These are phyloP conservation scores for Holacanthella duospinosa DNA, from an alignment of 2,888 invertebrate genomes.

Conservation along the genomic window DNA sequence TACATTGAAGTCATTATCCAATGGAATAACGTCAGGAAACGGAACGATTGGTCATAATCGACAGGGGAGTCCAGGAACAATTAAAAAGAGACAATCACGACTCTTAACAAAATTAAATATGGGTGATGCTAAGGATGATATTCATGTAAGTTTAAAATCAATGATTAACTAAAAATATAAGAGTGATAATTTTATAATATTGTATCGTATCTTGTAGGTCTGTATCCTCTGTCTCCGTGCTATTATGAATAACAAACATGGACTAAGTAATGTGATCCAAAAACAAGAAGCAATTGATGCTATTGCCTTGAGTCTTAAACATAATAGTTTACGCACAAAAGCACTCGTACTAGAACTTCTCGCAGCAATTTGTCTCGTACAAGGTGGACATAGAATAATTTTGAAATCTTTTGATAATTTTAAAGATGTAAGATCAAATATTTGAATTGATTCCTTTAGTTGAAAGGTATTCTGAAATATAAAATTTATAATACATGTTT, in stretches of 20 bases:
- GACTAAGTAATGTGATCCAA: constrained; percentile 64
- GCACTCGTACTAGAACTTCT: constrained; percentile 90
- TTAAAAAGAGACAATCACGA: constrained; percentile 41
- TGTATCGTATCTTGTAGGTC: too few relatives aligned
- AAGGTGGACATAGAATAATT: constrained; percentile 98
- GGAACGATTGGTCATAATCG: background rate
- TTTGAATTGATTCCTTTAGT: background rate
- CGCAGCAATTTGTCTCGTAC: constrained; percentile 95
- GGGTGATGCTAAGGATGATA: constrained; percentile 91
- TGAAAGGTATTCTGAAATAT: background rate
- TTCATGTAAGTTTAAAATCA: constrained; percentile 64
- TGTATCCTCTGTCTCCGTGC: constrained; percentile 98
- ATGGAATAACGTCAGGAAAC: constrained; percentile 9
- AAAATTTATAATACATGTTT: constrained; percentile 5
- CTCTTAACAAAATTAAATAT: constrained; percentile 72
- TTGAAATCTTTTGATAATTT: constrained; percentile 95
- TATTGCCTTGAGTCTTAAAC: constrained; percentile 90
- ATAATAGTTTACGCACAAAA: constrained; percentile 92
- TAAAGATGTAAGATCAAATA: constrained; percentile 55
- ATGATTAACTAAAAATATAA: too few relatives aligned
- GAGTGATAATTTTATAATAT: background rate
- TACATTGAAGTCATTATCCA: constrained; percentile 9
- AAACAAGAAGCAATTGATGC: constrained; percentile 97
- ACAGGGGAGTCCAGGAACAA: constrained; percentile 23
- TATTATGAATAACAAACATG: constrained; percentile 94